Conservation (phyloP, 2,888 invertebrate genomes). For the Adela reaumurella region DNA sequence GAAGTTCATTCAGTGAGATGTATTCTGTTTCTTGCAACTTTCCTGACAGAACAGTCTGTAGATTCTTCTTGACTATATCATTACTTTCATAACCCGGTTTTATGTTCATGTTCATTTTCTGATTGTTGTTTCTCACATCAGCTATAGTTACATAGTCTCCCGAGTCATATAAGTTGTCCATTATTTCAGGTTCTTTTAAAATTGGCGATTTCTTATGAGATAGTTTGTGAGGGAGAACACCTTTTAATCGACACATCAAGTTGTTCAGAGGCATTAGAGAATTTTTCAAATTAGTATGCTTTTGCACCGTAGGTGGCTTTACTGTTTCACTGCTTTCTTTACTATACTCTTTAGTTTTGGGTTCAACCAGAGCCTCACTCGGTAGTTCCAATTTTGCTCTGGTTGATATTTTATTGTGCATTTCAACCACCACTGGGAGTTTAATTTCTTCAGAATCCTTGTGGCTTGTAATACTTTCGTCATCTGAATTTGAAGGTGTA, state of each 20-base stretch:
- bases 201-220: slow-evolving; percentile 48
- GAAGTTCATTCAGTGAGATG: slow-evolving; percentile 76
- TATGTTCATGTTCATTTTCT: slow-evolving; percentile 45
- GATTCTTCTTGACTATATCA: slow-evolving; percentile 63
- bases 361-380: slow-evolving; percentile 18
- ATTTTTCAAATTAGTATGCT: slow-evolving; percentile 28
- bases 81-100: slow-evolving; percentile 59
- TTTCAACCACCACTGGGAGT: slow-evolving; percentile 16
- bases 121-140: slow-evolving; percentile 76
- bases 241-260: slow-evolving; percentile 69
- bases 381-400: slow-evolving; percentile 43
- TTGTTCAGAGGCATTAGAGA: slow-evolving; percentile 64
- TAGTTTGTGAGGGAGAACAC: slow-evolving; percentile 54
- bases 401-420: slow-evolving; percentile 24
- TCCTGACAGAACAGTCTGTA: slow-evolving; percentile 58
- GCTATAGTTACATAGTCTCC: slow-evolving; percentile 87
- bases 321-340: slow-evolving; percentile 19
- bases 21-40: slow-evolving; percentile 69
- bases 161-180: slow-evolving; percentile 55
- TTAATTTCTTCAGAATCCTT: slow-evolving; percentile 26
- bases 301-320: slow-evolving; percentile 27
- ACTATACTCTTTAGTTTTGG: slow-evolving; percentile 27
- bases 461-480: slow-evolving; percentile 62
- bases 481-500: slow-evolving; percentile 83
- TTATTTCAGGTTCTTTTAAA: slow-evolving; percentile 37